A percentile compares a stretch with the other conserved stretches of the same genome.
Evolutionary conservation across 2,888 invertebrate species (phyloP).

Genomic region (Eristalis intricaria): DNA sequence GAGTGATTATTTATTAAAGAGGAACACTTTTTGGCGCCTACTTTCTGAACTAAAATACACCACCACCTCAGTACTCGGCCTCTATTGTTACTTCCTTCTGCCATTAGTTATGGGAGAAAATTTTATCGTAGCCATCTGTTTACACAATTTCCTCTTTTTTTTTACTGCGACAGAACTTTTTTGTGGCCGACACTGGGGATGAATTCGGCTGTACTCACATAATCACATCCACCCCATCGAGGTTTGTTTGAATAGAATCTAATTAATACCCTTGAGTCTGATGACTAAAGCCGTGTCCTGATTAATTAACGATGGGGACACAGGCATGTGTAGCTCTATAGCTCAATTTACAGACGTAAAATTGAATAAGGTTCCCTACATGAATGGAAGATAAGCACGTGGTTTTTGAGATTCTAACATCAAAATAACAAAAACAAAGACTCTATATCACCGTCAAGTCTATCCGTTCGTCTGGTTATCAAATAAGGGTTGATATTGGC

Average conservation of each 20-base stretch:
- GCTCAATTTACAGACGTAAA: not conserved
- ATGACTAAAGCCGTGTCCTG: not conserved
- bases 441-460: too few species aligned
- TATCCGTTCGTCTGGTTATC: too few species aligned
- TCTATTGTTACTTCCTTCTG: not conserved
- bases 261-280: not conserved
- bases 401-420: not conserved
- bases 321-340: not conserved
- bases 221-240: not conserved
- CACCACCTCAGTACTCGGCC: not conserved
- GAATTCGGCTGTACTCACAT: not conserved
- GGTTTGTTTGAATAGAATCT: not conserved
- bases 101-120: not conserved
- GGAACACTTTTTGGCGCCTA: too few species aligned
- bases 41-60: too few species aligned
- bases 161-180: not conserved
- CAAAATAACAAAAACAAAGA: too few species aligned
- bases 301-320: not conserved
- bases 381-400: not conserved
- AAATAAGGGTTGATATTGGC: too few species aligned
- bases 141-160: not conserved
- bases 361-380: not conserved
- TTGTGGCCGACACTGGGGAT: not conserved
- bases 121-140: not conserved
- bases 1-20: too few species aligned